phyloP scores from a whole-genome alignment of 2,797 vertebrate genomes.

The Galaxias olidus region DNA sequence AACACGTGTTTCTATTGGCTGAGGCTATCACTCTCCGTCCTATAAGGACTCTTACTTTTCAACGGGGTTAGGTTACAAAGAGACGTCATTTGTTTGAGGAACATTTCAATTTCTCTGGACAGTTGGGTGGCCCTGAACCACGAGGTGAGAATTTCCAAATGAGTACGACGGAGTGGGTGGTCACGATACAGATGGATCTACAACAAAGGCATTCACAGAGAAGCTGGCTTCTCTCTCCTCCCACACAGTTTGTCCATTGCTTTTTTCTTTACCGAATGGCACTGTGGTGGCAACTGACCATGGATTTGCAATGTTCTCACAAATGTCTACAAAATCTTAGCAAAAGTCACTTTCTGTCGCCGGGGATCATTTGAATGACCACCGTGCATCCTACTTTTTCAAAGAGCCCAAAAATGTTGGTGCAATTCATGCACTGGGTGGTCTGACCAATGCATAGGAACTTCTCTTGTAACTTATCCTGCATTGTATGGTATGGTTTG shows the following conservation, averaged over 20 bases:
- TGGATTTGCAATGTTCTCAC: slow-evolving; percentile 26
- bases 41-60: not conserved
- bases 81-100: not conserved
- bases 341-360: slow-evolving; percentile 20
- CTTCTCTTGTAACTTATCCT: slow-evolving; percentile 4
- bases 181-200: slow-evolving; percentile 29
- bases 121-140: slow-evolving; percentile 2
- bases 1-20: slow-evolving; percentile 13
- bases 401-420: too few species aligned
- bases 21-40: slow-evolving; percentile 3
- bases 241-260: slow-evolving; percentile 43
- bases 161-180: slow-evolving; percentile 18
- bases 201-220: slow-evolving; percentile 32
- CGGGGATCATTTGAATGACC: slow-evolving; percentile 12
- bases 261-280: slow-evolving; percentile 31
- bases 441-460: not conserved
- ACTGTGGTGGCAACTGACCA: slow-evolving; percentile 31
- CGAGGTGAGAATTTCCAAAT: not conserved
- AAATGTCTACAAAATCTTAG: not conserved
- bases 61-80: not conserved
- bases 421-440: too few species aligned
- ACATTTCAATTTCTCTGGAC: not conserved
- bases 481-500: not conserved
- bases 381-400: too few species aligned
- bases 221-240: slow-evolving; percentile 37